Conservation (phyloP, 2,113 vertebrate genomes). For the Myrmecophaga tridactyla region DNA sequence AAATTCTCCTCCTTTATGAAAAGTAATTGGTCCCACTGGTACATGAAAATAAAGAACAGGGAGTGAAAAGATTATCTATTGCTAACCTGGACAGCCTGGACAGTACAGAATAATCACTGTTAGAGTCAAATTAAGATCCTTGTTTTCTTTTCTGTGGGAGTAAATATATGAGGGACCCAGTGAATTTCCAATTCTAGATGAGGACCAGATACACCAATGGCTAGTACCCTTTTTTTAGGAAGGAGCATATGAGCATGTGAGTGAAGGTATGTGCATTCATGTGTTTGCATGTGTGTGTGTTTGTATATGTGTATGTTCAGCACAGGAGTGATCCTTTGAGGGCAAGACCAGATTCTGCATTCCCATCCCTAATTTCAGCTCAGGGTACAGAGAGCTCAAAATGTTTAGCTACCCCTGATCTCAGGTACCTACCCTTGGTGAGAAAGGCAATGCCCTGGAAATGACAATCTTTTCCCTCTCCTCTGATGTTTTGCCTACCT, state of each 20-base stretch:
- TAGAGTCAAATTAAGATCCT: background rate
- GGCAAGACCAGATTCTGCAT: background rate
- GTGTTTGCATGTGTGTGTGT: no score
- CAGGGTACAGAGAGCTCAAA: background rate
- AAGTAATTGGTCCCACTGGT: background rate
- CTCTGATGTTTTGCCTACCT: background rate
- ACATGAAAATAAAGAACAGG: background rate
- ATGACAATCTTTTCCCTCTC: background rate
- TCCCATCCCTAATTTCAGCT: background rate
- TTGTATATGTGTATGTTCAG: no score
- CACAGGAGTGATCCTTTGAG: no score
- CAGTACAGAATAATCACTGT: rapidly evolving
- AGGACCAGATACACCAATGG: background rate
- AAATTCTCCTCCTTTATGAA: background rate
- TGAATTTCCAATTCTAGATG: background rate
- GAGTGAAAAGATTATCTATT: background rate
- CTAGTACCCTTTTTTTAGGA: background rate
- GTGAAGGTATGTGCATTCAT: background rate
- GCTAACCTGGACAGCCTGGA: rapidly evolving
- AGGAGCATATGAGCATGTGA: background rate
- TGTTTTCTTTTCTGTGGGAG: background rate
- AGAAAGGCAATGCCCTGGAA: background rate
- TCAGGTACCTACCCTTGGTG: background rate
- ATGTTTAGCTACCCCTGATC: background rate
- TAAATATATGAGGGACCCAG: no score